Percentiles rank a stretch among this genome's conserved stretches.
Conservation (phyloP, 2,888 invertebrate species). For the Rhingia campestris region DNA sequence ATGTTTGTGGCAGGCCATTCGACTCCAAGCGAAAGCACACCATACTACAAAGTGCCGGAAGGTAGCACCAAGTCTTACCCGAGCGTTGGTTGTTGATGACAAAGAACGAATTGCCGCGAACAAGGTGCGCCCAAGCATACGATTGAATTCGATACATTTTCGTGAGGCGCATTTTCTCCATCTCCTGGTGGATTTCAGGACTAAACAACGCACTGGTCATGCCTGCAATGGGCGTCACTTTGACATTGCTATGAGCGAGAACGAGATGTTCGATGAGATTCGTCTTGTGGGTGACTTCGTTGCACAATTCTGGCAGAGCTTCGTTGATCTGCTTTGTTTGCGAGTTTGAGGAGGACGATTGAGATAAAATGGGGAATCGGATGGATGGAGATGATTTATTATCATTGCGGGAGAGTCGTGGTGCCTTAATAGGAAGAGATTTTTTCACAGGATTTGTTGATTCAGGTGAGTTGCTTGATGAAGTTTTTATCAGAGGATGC, state of each 20-base stretch:
- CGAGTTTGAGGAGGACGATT: background rate
- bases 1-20: slow-evolving; percentile 79
- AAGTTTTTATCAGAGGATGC: no score
- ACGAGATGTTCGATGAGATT: slow-evolving; percentile 76
- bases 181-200: slow-evolving; percentile 76
- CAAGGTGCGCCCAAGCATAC: slow-evolving; percentile 88
- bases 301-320: slow-evolving; percentile 42
- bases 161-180: slow-evolving; percentile 77
- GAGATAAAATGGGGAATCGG: background rate
- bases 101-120: slow-evolving; percentile 86
- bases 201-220: slow-evolving; percentile 76
- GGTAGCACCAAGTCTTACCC: slow-evolving; percentile 89
- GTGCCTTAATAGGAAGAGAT: no score
- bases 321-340: background rate
- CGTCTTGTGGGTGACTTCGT: slow-evolving; percentile 48
- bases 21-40: slow-evolving; percentile 79
- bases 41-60: slow-evolving; percentile 87
- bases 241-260: slow-evolving; percentile 77
- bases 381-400: no score
- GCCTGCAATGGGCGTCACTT: slow-evolving; percentile 75
- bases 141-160: slow-evolving; percentile 84
- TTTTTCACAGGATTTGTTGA: no score
- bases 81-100: slow-evolving; percentile 85
- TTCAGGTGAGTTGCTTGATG: no score
- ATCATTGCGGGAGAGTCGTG: no score